Evolutionary conservation across 2,888 invertebrate species (phyloP).

Genomic region (Augiades crinisus): DNA sequence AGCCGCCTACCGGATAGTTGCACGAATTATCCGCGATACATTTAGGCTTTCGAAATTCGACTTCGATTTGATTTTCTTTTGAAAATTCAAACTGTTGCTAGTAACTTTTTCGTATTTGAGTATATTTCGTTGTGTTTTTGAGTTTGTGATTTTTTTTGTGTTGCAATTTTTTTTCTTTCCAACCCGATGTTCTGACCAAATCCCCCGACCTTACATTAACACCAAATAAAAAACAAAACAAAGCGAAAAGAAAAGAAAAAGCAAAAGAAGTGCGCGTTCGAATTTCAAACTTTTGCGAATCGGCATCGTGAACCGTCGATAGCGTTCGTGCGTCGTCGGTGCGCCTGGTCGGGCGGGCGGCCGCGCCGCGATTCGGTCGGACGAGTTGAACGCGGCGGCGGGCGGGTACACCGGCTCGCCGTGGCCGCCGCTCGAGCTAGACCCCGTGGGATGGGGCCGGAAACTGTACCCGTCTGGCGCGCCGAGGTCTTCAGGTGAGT

Average conservation of each 20-base stretch:
- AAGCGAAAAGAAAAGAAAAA: not conserved
- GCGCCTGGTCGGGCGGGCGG: conserved; percentile 60
- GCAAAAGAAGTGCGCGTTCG: conserved; percentile 31
- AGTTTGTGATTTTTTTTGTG: conserved; percentile 9
- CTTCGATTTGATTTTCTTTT: conserved; percentile 5
- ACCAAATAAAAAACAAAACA: conserved; percentile 1
- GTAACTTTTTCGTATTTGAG: conserved; percentile 24
- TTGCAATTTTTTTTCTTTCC: not conserved
- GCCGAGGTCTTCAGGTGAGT: conserved; percentile 82
- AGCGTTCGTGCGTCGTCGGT: conserved; percentile 64
- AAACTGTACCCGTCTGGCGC: conserved; percentile 89
- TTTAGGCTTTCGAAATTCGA: conserved; percentile 17
- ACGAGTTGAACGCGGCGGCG: conserved; percentile 87
- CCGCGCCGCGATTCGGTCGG: conserved; percentile 86
- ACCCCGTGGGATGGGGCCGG: conserved; percentile 90
- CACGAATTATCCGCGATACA: conserved; percentile 10
- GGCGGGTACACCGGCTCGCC: conserved; percentile 90
- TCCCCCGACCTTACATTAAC: too few relatives aligned
- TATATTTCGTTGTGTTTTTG: not conserved
- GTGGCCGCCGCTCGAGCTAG: conserved; percentile 89
- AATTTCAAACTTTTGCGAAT: conserved; percentile 36
- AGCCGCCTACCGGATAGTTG: conserved; percentile 63
- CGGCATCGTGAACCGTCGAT: conserved; percentile 50
- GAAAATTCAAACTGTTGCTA: conserved; percentile 24
- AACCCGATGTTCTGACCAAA: too few relatives aligned